Evolutionary conservation across 2,113 vertebrate genomes (phyloP).

Genomic region (Electrona antarctica): DNA sequence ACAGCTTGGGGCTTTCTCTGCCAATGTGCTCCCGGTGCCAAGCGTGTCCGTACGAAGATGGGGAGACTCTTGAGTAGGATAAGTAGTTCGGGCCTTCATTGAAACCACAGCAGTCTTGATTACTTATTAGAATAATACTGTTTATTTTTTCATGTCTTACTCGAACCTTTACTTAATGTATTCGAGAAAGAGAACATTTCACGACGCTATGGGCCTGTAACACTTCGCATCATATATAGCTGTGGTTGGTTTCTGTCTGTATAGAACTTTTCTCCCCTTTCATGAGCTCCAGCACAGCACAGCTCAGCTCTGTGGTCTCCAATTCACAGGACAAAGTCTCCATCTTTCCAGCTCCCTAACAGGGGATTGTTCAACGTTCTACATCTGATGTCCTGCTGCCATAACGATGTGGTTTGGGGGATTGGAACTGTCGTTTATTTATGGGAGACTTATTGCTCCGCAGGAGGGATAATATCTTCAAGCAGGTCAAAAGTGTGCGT

Average conservation of each 20-base stretch:
- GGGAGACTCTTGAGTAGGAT: neutral
- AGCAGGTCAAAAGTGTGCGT: constrained; percentile 61
- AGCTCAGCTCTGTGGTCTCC: constrained; percentile 54
- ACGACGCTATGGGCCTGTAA: neutral
- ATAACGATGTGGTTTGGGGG: constrained; percentile 72
- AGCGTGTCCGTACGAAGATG: neutral
- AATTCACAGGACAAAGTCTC: constrained; percentile 63
- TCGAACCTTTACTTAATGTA: neutral
- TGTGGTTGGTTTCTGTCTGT: constrained; percentile 28
- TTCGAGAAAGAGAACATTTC: constrained; percentile 1
- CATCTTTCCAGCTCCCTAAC: constrained; percentile 49
- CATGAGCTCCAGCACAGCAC: constrained; percentile 38
- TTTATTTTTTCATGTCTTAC: constrained; percentile 20
- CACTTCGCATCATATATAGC: constrained; percentile 1
- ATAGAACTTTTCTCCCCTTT: constrained; percentile 21
- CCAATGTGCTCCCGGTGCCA: neutral
- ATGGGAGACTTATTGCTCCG: constrained; percentile 66
- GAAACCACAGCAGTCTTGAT: neutral
- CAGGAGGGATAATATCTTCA: constrained; percentile 65
- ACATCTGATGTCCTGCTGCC: constrained; percentile 67
- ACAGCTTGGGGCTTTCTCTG: neutral
- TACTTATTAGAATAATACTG: constrained; percentile 8
- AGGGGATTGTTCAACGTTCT: constrained; percentile 62
- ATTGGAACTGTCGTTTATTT: constrained; percentile 70
- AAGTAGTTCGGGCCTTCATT: neutral